Percentiles rank a stretch among this genome's conserved stretches.
These are phyloP conservation scores for Megastigmus dorsalis DNA, from an alignment of 2,888 invertebrate genomes.

Conservation along the genomic window DNA sequence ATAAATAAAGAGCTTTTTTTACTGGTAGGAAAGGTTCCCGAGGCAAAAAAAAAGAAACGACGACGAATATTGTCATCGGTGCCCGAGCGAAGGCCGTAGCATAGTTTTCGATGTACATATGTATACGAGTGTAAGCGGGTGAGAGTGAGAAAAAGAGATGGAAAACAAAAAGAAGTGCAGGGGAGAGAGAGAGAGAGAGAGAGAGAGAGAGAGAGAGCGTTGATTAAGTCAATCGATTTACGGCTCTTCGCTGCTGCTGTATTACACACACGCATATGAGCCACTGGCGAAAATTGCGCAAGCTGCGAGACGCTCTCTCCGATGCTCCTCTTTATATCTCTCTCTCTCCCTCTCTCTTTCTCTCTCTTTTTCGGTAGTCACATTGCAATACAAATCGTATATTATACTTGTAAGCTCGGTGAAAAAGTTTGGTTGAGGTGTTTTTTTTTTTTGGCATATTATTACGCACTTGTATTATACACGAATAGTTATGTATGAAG, in stretches of 20 bases:
- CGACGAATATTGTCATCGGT: conserved; percentile 31
- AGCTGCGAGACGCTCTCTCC: not conserved
- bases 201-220: not conserved
- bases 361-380: not conserved
- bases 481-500: conserved; percentile 28
- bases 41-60: conserved; percentile 3
- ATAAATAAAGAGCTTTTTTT: too few relatives aligned
- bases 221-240: conserved; percentile 33
- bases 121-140: not conserved
- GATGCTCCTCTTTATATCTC: not conserved
- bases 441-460: too few relatives aligned
- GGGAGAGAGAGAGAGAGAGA: not conserved
- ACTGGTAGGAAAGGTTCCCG: not conserved
- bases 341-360: not conserved
- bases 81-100: conserved; percentile 40
- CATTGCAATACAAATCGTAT: too few relatives aligned
- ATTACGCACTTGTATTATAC: conserved; percentile 42
- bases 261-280: too few relatives aligned
- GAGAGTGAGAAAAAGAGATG: not conserved
- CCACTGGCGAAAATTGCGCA: not conserved
- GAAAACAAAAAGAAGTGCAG: not conserved
- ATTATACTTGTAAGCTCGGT: too few relatives aligned
- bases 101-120: conserved; percentile 33
- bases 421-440: conserved; percentile 15
- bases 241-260: not conserved